These are phyloP conservation scores for Steatornis caripensis DNA, from an alignment of 2,113 vertebrate genomes.

Conservation along the genomic window DNA sequence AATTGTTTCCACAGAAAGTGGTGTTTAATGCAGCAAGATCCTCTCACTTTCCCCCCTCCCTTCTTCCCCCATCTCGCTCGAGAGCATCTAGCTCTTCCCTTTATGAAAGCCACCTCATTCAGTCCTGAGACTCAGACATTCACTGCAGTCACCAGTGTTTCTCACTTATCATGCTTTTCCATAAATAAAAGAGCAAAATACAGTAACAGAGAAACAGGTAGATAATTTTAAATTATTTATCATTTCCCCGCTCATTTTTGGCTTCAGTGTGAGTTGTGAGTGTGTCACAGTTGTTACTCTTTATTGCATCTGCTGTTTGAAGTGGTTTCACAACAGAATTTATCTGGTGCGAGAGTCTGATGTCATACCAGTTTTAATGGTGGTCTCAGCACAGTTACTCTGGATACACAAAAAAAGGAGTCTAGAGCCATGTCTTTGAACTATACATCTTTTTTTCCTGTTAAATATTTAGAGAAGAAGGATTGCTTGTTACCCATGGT, in stretches of 20 bases:
- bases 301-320: background rate
- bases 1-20: conserved; percentile 79
- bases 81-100: conserved; percentile 3
- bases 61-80: background rate
- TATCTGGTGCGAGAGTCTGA: background rate
- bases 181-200: background rate
- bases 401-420: background rate
- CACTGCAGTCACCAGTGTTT: background rate
- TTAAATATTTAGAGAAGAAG: background rate
- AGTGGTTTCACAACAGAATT: background rate
- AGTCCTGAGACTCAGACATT: background rate
- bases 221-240: background rate
- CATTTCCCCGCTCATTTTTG: background rate
- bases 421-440: background rate
- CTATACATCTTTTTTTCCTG: background rate
- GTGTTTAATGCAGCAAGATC: conserved; percentile 70
- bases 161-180: background rate
- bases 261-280: background rate
- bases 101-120: conserved; percentile 1
- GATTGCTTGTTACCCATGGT: background rate
- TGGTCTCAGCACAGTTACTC: background rate
- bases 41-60: conserved; percentile 35
- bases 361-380: background rate
- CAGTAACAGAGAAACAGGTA: background rate
- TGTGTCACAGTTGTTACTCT: background rate